Evolutionary conservation across 2,888 invertebrate genomes (phyloP).

Genomic region (Tridacna crocea): DNA sequence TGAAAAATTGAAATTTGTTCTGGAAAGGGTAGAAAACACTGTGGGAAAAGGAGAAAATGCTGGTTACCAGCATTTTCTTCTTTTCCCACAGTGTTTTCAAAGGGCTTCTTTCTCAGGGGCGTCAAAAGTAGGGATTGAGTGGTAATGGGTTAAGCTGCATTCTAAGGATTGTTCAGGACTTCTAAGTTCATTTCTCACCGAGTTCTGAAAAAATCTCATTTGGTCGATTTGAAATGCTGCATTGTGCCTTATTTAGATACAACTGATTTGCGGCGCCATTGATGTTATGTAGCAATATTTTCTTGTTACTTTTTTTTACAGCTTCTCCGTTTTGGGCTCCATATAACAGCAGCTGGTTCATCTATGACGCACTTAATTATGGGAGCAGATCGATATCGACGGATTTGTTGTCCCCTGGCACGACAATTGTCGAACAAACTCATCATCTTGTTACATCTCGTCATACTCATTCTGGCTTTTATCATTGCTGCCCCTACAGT

Average conservation of each 20-base stretch:
- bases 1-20: too few species aligned
- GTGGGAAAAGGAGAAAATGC: neutral
- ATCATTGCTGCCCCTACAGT: neutral
- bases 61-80: neutral
- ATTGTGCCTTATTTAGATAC: too few species aligned
- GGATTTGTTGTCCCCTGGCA: conserved; percentile 9
- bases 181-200: too few species aligned
- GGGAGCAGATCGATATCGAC: conserved; percentile 29
- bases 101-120: neutral
- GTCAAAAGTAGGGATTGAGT: too few species aligned
- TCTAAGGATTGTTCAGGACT: too few species aligned
- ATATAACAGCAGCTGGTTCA: conserved; percentile 15
- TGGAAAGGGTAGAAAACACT: too few species aligned
- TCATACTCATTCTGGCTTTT: neutral
- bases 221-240: too few species aligned
- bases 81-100: neutral
- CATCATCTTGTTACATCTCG: neutral
- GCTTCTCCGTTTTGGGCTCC: conserved; percentile 24
- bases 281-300: too few species aligned
- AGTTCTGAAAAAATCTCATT: too few species aligned
- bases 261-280: too few species aligned
- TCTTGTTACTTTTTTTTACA: neutral
- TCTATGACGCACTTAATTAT: conserved; percentile 4
- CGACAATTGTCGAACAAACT: conserved; percentile 7
- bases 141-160: too few species aligned